A percentile compares a stretch with the other conserved stretches of the same genome.
phyloP scores from a whole-genome alignment of 2,113 vertebrate genomes.

The Cryptoleucopteryx plumbea region DNA sequence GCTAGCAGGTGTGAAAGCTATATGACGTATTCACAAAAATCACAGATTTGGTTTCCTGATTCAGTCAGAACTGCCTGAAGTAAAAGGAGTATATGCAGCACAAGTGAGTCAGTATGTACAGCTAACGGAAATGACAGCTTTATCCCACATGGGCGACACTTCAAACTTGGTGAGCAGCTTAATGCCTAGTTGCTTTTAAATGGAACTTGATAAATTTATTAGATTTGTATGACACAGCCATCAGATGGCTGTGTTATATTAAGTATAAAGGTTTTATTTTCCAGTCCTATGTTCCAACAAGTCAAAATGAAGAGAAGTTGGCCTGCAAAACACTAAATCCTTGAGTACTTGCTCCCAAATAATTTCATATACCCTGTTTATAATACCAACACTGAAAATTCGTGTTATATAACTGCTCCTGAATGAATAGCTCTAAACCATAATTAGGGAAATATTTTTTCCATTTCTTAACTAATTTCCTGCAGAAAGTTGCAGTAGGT shows the following conservation, averaged over 20 bases:
- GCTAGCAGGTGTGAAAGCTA: background rate
- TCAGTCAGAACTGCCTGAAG: background rate
- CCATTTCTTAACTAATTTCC: background rate
- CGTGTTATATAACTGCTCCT: background rate
- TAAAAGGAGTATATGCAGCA: background rate
- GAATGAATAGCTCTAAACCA: background rate
- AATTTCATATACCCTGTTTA: background rate
- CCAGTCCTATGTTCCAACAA: background rate
- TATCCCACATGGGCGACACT: rapidly evolving
- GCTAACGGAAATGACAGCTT: background rate
- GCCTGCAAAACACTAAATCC: background rate
- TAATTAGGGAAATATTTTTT: background rate
- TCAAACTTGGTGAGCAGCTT: background rate
- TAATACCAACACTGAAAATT: background rate
- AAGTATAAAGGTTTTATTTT: background rate
- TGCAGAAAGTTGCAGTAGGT: background rate
- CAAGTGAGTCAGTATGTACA: background rate
- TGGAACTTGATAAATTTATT: background rate
- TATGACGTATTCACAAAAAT: background rate
- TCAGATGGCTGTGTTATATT: background rate
- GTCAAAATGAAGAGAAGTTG: background rate
- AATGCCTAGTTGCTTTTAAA: background rate
- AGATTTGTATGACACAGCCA: background rate
- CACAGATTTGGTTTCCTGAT: background rate
- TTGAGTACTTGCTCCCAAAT: background rate